A percentile compares a stretch with the other conserved stretches of the same genome.
Conservation (phyloP, 2,113 vertebrate species). For the Aptenodytes patagonicus region DNA sequence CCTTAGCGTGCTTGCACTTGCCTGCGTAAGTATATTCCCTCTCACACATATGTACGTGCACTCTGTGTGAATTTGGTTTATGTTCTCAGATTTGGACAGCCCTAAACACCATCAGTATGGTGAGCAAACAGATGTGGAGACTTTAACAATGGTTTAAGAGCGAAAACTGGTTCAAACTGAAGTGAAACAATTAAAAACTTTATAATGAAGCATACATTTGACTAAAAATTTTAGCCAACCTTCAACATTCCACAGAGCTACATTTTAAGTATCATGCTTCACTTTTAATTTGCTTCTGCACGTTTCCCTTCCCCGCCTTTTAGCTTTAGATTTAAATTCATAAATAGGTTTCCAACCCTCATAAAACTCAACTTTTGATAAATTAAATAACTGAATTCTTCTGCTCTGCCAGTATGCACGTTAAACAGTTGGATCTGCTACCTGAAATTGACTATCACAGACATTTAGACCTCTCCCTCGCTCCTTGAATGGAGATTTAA, state of each 20-base stretch:
- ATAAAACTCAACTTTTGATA: background rate
- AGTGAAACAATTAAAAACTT: background rate
- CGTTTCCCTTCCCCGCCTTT: background rate
- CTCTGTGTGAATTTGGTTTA: background rate
- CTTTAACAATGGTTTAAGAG: background rate
- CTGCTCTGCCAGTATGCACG: background rate
- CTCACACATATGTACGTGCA: accelerated
- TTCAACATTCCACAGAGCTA: background rate
- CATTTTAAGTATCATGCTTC: background rate
- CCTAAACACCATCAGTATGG: background rate
- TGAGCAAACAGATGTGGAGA: background rate
- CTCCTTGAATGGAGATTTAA: background rate
- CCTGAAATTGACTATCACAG: background rate
- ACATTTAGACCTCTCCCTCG: background rate
- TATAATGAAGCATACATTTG: background rate
- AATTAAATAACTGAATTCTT: background rate
- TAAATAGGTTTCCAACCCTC: background rate
- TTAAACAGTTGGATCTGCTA: background rate
- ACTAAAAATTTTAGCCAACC: background rate
- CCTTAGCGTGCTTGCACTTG: background rate
- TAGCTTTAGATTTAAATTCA: background rate
- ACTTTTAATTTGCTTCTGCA: background rate
- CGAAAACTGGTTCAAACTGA: background rate
- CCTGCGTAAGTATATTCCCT: background rate
- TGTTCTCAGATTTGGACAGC: background rate